These are phyloP conservation scores for Champsocephalus gunnari DNA, from an alignment of 2,797 vertebrate species.

Conservation along the genomic window DNA sequence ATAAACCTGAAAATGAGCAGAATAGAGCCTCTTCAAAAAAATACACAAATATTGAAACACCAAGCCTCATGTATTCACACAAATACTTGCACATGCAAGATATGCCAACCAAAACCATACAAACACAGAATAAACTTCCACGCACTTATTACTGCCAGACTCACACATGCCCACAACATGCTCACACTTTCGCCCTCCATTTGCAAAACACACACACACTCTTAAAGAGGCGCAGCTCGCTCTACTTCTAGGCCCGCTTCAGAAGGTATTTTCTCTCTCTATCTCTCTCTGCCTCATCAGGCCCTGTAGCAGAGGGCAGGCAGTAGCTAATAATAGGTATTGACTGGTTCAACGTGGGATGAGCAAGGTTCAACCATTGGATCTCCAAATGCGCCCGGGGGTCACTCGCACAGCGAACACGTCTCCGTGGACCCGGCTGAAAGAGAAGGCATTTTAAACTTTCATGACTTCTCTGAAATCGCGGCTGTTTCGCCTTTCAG, in stretches of 20 bases:
- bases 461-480: slow-evolving; percentile 87
- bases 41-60: slow-evolving; percentile 4
- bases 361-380: slow-evolving; percentile 88
- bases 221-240: slow-evolving; percentile 46
- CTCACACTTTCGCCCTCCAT: slow-evolving; percentile 61
- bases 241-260: slow-evolving; percentile 75
- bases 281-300: slow-evolving; percentile 81
- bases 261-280: slow-evolving; percentile 76
- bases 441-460: slow-evolving; percentile 88
- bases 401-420: slow-evolving; percentile 82
- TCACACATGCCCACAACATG: slow-evolving; percentile 51
- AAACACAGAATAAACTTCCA: slow-evolving; percentile 41
- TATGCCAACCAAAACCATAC: slow-evolving; percentile 6
- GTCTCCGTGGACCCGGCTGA: slow-evolving; percentile 80
- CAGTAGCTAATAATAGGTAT: slow-evolving; percentile 91
- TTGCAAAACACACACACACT: slow-evolving; percentile 44
- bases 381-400: slow-evolving; percentile 86
- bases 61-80: neutral
- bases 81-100: slow-evolving; percentile 4
- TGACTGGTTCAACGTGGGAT: slow-evolving; percentile 90
- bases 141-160: slow-evolving; percentile 27
- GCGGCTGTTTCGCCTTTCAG: slow-evolving; percentile 85
- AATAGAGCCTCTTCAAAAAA: no score
- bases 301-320: slow-evolving; percentile 84
- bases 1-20: no score